phyloP scores from a whole-genome alignment of 2,797 vertebrate species.

The Pseudochirops corinnae region DNA sequence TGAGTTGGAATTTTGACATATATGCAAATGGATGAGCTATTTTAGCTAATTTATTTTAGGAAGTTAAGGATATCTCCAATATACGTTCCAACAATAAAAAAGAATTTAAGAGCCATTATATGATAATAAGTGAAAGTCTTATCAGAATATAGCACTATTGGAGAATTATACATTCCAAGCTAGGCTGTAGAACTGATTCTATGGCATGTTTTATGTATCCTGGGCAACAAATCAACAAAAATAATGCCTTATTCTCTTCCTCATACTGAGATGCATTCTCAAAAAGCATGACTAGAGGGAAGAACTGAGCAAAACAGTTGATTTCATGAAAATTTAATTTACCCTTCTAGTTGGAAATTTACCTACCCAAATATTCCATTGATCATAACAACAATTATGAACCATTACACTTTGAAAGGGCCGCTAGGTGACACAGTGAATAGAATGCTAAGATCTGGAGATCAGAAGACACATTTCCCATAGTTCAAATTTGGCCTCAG shows the following conservation, averaged over 20 bases:
- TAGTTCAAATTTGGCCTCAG: not conserved
- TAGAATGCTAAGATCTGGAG: not conserved
- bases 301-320: constrained; percentile 9
- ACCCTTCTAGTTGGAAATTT: constrained; percentile 6
- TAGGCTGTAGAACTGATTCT: not conserved
- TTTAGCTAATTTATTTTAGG: not conserved
- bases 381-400: not conserved
- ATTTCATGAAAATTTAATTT: constrained; percentile 30
- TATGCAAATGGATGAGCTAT: not conserved
- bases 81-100: not conserved
- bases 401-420: not conserved
- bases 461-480: not conserved
- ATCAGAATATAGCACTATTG: not conserved
- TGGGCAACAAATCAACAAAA: not conserved
- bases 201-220: not conserved
- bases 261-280: constrained; percentile 12
- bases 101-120: not conserved
- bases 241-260: constrained; percentile 5
- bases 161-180: not conserved
- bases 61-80: not conserved
- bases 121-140: not conserved
- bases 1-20: not conserved
- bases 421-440: not conserved
- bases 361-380: not conserved
- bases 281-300: not conserved